Percentiles rank a stretch among this genome's conserved stretches.
Evolutionary conservation across 2,797 vertebrate species (phyloP).

Genomic region (Fistularia commersonii): DNA sequence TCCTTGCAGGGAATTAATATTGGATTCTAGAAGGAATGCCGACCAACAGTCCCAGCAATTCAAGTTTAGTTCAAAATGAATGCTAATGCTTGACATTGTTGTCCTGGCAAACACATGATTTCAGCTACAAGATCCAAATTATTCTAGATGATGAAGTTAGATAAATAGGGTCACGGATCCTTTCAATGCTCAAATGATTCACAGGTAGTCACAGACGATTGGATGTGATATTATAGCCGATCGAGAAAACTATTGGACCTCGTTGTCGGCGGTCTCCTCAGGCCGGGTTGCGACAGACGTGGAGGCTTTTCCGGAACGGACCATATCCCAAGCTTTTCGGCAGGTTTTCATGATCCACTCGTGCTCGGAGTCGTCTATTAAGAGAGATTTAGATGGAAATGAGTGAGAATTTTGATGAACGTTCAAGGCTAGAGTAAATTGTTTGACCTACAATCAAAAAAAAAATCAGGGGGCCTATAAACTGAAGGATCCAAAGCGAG

Average conservation of each 20-base stretch:
- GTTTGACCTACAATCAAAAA: constrained; percentile 7
- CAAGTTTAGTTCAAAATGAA: too few relatives aligned
- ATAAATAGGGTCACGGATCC: too few relatives aligned
- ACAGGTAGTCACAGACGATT: too few relatives aligned
- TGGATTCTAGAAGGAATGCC: too few relatives aligned
- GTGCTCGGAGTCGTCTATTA: constrained; percentile 85
- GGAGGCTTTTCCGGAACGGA: constrained; percentile 6
- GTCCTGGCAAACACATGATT: too few relatives aligned
- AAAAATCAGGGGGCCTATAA: not conserved
- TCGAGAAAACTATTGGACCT: constrained; percentile 9
- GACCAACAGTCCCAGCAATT: too few relatives aligned
- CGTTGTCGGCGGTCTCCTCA: constrained; percentile 14
- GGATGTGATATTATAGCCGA: too few relatives aligned
- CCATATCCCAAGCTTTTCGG: constrained; percentile 77
- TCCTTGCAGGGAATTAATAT: too few relatives aligned
- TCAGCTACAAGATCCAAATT: too few relatives aligned
- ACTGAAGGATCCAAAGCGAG: constrained; percentile 4
- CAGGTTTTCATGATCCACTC: constrained; percentile 87
- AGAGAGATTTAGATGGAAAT: constrained; percentile 7
- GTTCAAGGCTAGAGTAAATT: not conserved
- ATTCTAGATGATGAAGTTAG: too few relatives aligned
- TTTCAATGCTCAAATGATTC: too few relatives aligned
- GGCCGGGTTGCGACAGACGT: constrained; percentile 4
- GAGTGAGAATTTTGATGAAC: not conserved
- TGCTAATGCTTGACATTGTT: too few relatives aligned